phyloP scores from a whole-genome alignment of 2,888 invertebrate species.

The Agapostemon virescens region DNA sequence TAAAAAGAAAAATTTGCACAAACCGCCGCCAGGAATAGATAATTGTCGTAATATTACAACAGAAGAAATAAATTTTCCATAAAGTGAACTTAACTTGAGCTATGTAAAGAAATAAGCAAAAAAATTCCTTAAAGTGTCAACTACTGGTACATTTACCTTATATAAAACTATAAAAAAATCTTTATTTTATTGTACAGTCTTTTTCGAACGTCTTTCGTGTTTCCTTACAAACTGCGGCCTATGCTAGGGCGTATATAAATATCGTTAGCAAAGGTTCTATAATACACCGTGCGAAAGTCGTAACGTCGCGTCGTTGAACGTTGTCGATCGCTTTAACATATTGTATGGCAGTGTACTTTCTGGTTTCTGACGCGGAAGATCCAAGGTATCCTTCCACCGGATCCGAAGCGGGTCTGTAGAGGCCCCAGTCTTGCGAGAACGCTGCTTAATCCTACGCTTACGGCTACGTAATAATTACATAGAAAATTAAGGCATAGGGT shows the following conservation, averaged over 20 bases:
- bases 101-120: too few species aligned
- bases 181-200: slow-evolving; percentile 71
- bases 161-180: slow-evolving; percentile 73
- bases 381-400: slow-evolving; percentile 60
- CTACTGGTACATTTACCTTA: too few species aligned
- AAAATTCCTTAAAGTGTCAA: too few species aligned
- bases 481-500: slow-evolving; percentile 44
- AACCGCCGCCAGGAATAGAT: too few species aligned
- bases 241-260: slow-evolving; percentile 58
- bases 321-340: slow-evolving; percentile 42
- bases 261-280: slow-evolving; percentile 61
- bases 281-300: slow-evolving; percentile 64
- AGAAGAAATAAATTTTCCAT: too few species aligned
- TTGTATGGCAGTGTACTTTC: slow-evolving; percentile 76
- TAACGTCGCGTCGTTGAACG: slow-evolving; percentile 64
- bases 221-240: slow-evolving; percentile 42
- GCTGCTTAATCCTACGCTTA: slow-evolving; percentile 48
- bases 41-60: too few species aligned
- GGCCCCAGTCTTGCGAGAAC: slow-evolving; percentile 74
- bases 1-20: too few species aligned
- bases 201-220: slow-evolving; percentile 45
- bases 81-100: too few species aligned
- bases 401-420: slow-evolving; percentile 64
- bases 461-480: slow-evolving; percentile 38
- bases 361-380: slow-evolving; percentile 70